Base-by-base conservation (phyloP, 2,888 invertebrate species). In the Muschampia plurimacula region DNA sequence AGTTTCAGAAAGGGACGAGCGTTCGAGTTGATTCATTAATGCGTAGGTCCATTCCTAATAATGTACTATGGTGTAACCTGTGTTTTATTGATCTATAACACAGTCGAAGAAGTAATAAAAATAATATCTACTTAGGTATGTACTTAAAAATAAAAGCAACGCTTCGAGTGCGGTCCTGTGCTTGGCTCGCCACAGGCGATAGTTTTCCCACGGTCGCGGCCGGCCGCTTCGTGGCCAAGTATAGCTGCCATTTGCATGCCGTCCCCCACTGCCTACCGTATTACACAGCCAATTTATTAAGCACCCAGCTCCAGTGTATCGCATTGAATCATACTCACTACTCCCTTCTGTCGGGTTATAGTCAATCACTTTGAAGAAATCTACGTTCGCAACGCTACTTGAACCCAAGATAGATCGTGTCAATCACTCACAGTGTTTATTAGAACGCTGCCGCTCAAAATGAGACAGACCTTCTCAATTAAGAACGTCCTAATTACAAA, bases 191-290 rank as follows among this genome's bases (percentile, higher is more conserved):
- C 92, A 93, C 93, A 88, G 94, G 94, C 94, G 93, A 94, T 93
- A 93, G 92, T 94, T 93, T 93, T 94, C 93, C 94, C 93, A 93
- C 93, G 93, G 91, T 93, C 92, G 84, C 89, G 86, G 87, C 84
- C 89, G 87, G 85, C 87, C 84, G 87, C 87, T 85, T 87, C 87
- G 89, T 88, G 89, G 87, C 91, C 81, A 89, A 91, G 89, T 91
- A 92, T 89, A 90, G 90, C 90, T 86, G 90, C 90, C 90, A 93
- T 94, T 93, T 94, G 93, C 93, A 92, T 93, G 91, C 90, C 89
- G 84, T 86, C 88, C 86, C 88, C 86, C 89, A 83, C 86, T 83
- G 84, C 87, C 90, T 89, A 90, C 93, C 84, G 89, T 88, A 88
- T 89, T 91, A 93, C 90, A 82, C 92, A 57, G 71, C 76, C 76